phyloP scores from a whole-genome alignment of 2,888 invertebrate genomes.

The Cosmopolites sordidus region DNA sequence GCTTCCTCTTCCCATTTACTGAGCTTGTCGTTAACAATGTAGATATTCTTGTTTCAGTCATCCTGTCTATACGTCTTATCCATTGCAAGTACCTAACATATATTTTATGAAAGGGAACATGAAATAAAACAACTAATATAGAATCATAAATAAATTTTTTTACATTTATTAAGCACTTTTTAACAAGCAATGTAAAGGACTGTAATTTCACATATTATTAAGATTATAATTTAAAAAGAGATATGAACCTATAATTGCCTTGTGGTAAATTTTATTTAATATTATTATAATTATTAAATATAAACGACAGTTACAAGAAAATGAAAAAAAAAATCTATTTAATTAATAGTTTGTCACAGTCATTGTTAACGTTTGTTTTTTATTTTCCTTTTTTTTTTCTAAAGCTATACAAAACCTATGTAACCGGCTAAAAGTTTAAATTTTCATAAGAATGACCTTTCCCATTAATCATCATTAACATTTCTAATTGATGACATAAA shows the following conservation, averaged over 20 bases:
- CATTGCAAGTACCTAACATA: too few relatives aligned
- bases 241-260: constrained; percentile 34
- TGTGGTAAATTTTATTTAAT: constrained; percentile 30
- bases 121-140: constrained; percentile 19
- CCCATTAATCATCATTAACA: constrained; percentile 26
- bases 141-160: constrained; percentile 40
- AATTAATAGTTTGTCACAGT: constrained; percentile 18
- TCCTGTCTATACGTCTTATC: too few relatives aligned
- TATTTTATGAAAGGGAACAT: too few relatives aligned
- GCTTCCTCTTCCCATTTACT: too few relatives aligned
- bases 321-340: constrained; percentile 3
- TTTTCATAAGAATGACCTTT: constrained; percentile 34
- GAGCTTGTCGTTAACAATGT: too few relatives aligned
- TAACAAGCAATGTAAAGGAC: constrained; percentile 42
- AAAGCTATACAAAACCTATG: constrained; percentile 31
- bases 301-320: constrained; percentile 18
- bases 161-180: constrained; percentile 44
- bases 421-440: constrained; percentile 30
- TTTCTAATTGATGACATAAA: constrained; percentile 31
- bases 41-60: too few relatives aligned
- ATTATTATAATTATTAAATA: constrained; percentile 26
- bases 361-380: constrained; percentile 10
- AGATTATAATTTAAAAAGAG: constrained; percentile 34
- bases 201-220: constrained; percentile 38
- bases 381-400: constrained; percentile 5